A percentile compares a stretch with the other conserved stretches of the same genome.
phyloP scores from a whole-genome alignment of 2,797 vertebrate genomes.

The Psittacula echo region DNA sequence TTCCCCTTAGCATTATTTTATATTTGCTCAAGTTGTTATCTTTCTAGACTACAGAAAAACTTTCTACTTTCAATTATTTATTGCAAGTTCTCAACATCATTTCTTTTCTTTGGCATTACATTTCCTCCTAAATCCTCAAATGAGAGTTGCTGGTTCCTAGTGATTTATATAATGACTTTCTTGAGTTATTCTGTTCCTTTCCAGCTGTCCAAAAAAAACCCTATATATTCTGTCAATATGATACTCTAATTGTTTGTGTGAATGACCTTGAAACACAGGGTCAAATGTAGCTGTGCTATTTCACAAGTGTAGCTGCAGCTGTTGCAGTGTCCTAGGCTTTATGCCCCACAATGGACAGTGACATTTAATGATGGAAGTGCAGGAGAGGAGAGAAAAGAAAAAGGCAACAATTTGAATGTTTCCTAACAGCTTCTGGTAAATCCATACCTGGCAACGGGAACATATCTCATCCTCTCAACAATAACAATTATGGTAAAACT shows the following conservation, averaged over 20 bases:
- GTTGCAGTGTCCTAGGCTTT: neutral
- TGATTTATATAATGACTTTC: neutral
- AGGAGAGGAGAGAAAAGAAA: neutral
- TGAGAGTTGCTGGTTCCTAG: neutral
- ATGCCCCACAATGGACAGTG: neutral
- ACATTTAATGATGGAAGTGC: neutral
- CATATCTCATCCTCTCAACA: neutral
- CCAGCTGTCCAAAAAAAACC: neutral
- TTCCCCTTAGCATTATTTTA: neutral
- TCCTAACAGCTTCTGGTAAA: neutral
- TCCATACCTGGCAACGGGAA: neutral
- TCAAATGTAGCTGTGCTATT: neutral
- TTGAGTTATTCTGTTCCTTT: neutral
- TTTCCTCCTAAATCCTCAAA: slow-evolving; percentile 10
- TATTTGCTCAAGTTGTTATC: slow-evolving; percentile 12
- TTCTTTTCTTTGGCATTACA: slow-evolving; percentile 26
- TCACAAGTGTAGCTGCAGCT: neutral
- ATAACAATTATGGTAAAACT: neutral
- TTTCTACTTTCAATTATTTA: slow-evolving; percentile 29
- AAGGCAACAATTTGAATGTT: neutral
- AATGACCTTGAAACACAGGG: neutral
- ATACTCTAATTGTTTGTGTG: neutral
- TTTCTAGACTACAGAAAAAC: slow-evolving; percentile 2
- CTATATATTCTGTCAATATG: neutral
- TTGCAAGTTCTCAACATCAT: neutral